These are phyloP conservation scores for Dryas iulia DNA, from an alignment of 1,140 invertebrate genomes.

Conservation along the genomic window DNA sequence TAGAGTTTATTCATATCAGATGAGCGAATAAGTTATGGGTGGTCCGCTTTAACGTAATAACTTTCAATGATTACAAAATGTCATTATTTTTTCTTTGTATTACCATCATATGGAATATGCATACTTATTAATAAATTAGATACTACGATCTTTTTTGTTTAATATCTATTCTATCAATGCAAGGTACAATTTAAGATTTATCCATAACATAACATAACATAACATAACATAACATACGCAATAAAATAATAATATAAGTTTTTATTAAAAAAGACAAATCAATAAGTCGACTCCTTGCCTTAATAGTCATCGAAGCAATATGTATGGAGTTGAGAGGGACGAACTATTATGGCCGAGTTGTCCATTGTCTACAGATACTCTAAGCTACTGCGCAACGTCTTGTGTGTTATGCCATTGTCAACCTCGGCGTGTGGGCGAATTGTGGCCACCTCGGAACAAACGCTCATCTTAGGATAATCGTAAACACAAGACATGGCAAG, in stretches of 20 bases:
- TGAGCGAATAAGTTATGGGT: constrained; percentile 43
- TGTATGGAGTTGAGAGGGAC: constrained; percentile 29
- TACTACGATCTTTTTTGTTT: not conserved
- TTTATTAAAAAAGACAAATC: constrained; percentile 34
- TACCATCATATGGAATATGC: not conserved
- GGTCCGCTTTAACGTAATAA: constrained; percentile 38
- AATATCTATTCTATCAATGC: too few relatives aligned
- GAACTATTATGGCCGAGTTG: constrained; percentile 42
- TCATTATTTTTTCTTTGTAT: not conserved
- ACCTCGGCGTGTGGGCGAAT: constrained; percentile 48
- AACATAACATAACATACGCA: too few relatives aligned
- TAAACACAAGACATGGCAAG: constrained; percentile 6
- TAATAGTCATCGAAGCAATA: constrained; percentile 32
- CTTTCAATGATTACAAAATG: not conserved
- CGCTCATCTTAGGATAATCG: constrained; percentile 26
- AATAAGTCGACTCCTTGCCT: constrained; percentile 34
- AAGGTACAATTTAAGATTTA: not conserved
- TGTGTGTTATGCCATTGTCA: constrained; percentile 48
- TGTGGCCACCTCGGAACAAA: constrained; percentile 35
- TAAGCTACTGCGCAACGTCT: constrained; percentile 56
- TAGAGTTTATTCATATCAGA: constrained; percentile 20
- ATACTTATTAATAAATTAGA: not conserved
- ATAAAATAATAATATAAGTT: constrained; percentile 14
- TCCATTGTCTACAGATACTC: constrained; percentile 53
- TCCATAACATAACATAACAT: constrained; percentile 4